phyloP scores from a whole-genome alignment of 2,888 invertebrate species.

The Oasisia sp. region DNA sequence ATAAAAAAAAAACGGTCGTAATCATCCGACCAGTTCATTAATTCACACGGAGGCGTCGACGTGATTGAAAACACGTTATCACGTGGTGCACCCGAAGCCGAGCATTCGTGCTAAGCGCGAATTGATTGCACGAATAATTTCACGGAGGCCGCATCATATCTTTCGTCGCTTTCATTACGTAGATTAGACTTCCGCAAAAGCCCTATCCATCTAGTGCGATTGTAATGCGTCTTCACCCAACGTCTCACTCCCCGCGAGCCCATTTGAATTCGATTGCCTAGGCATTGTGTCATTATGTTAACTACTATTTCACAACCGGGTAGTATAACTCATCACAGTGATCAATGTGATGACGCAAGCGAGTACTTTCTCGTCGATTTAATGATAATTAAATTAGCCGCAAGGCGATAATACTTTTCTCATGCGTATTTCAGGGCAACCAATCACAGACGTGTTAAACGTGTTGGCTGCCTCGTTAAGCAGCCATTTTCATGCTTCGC shows the following conservation, averaged over 20 bases:
- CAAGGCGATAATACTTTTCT: not conserved
- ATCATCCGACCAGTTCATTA: not conserved
- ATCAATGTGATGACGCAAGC: not conserved
- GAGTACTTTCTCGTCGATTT: not conserved
- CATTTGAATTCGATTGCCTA: not conserved
- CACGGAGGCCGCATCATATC: not conserved
- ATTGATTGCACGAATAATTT: not conserved
- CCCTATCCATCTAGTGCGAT: not conserved
- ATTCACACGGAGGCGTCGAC: not conserved
- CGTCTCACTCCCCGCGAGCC: not conserved
- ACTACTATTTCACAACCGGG: not conserved
- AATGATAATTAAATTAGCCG: not conserved
- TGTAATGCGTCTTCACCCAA: not conserved
- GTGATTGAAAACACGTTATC: not conserved
- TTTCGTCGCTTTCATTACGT: constrained; percentile 10
- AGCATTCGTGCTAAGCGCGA: not conserved
- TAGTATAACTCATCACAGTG: not conserved
- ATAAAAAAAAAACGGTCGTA: not conserved
- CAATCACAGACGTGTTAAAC: not conserved
- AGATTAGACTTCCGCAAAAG: constrained; percentile 11
- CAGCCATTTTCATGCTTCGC: not conserved
- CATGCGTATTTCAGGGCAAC: not conserved
- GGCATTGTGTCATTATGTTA: not conserved
- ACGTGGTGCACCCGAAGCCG: not conserved
- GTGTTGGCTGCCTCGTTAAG: not conserved